Conservation (phyloP, 2,888 invertebrate species). For the Polyploca ridens region DNA sequence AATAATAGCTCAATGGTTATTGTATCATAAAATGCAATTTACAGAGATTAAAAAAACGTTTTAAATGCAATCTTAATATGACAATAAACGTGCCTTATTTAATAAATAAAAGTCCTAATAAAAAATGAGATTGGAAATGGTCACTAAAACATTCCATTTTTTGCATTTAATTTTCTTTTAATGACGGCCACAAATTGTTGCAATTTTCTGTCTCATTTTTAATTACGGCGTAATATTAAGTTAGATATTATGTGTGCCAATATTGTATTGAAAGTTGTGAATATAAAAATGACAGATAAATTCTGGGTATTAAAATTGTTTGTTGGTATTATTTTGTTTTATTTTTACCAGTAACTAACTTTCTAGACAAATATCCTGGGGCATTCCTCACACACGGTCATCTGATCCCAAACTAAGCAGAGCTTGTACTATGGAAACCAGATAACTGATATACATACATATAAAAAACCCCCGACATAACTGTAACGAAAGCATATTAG, state of each 20-base stretch:
- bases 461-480: no score
- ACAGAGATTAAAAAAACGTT: background rate
- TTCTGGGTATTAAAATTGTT: conserved; percentile 32
- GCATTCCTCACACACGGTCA: no score
- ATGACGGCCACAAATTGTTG: no score
- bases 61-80: background rate
- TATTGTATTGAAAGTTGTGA: background rate
- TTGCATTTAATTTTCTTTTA: background rate
- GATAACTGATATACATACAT: no score
- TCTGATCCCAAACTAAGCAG: no score
- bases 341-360: background rate
- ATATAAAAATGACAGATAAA: background rate
- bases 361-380: no score
- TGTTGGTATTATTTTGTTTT: conserved; percentile 21
- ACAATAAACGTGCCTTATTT: conserved; percentile 1
- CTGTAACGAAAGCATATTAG: no score
- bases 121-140: background rate
- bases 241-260: background rate
- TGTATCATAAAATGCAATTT: background rate
- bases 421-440: no score
- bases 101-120: background rate
- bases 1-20: background rate
- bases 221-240: background rate
- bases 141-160: background rate
- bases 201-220: background rate